Percentiles rank a stretch among this genome's conserved stretches.
Conservation (phyloP, 2,888 invertebrate genomes). For the Cyaniris semiargus region DNA sequence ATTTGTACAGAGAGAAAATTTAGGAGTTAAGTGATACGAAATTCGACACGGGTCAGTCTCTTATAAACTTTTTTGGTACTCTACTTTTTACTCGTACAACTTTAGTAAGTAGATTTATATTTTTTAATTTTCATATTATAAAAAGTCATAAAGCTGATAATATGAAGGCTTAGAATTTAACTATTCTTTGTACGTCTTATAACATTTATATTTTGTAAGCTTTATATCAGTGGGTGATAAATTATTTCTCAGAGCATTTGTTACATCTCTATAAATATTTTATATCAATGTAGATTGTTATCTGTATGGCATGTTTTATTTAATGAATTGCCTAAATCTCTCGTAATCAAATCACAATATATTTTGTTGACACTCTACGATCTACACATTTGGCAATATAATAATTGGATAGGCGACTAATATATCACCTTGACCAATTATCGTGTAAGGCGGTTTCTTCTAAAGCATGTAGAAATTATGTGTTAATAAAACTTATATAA, state of each 20-base stretch:
- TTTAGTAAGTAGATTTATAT: too few species aligned
- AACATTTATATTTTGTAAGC: too few species aligned
- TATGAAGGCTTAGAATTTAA: too few species aligned
- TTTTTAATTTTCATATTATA: too few species aligned
- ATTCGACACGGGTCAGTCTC: too few species aligned
- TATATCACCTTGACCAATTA: constrained; percentile 19
- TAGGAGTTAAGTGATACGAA: too few species aligned
- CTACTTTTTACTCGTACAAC: too few species aligned
- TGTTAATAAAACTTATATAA: constrained; percentile 35
- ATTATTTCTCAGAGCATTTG: not conserved
- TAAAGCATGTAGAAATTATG: not conserved
- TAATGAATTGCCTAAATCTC: not conserved
- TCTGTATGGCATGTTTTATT: not conserved
- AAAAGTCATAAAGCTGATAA: too few species aligned
- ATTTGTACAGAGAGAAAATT: too few species aligned
- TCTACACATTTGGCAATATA: not conserved
- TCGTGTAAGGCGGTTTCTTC: constrained; percentile 1
- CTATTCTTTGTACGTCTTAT: too few species aligned
- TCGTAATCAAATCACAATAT: not conserved
- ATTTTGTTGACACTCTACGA: not conserved
- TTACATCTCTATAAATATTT: not conserved
- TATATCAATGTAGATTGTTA: not conserved
- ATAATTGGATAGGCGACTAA: constrained; percentile 1
- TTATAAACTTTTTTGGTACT: too few species aligned
- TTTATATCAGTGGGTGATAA: not conserved